phyloP scores from a whole-genome alignment of 2,797 vertebrate genomes.

The Parauchenoglanis ngamensis region DNA sequence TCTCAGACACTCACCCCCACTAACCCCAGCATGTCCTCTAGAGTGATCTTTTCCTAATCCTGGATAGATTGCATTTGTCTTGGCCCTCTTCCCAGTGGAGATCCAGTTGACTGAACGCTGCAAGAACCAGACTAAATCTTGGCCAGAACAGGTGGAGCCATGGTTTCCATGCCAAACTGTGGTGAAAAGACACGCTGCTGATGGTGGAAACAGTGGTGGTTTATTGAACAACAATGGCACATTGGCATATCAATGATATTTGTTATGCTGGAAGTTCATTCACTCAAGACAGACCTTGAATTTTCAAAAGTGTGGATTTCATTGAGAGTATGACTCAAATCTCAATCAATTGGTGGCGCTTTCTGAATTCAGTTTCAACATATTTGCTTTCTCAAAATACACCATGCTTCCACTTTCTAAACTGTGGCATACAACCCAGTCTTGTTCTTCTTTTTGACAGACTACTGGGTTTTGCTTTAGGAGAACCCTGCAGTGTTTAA shows the following conservation, averaged over 20 bases:
- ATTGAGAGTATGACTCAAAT: constrained; percentile 15
- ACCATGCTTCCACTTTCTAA: not conserved
- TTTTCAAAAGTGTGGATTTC: not conserved
- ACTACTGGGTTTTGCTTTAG: constrained; percentile 22
- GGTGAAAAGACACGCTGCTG: constrained; percentile 9
- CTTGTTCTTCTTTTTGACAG: not conserved
- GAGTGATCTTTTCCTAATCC: constrained; percentile 46
- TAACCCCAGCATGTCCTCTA: constrained; percentile 45
- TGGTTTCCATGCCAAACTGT: constrained; percentile 26
- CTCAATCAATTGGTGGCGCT: not conserved
- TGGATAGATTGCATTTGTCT: constrained; percentile 50
- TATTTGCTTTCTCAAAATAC: constrained; percentile 13
- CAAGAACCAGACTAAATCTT: constrained; percentile 37
- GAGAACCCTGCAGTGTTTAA: constrained; percentile 43
- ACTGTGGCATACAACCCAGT: not conserved
- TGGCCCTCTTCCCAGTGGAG: constrained; percentile 42
- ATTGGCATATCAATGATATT: not conserved
- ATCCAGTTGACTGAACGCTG: constrained; percentile 45
- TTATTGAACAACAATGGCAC: constrained; percentile 2
- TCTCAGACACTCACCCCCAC: constrained; percentile 51
- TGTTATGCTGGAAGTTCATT: not conserved
- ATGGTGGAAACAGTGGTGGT: not conserved
- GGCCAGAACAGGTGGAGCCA: constrained; percentile 33
- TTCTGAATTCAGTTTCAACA: not conserved
- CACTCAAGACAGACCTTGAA: not conserved